Conservation (phyloP, 2,888 invertebrate genomes). For the Athalia cordata region DNA sequence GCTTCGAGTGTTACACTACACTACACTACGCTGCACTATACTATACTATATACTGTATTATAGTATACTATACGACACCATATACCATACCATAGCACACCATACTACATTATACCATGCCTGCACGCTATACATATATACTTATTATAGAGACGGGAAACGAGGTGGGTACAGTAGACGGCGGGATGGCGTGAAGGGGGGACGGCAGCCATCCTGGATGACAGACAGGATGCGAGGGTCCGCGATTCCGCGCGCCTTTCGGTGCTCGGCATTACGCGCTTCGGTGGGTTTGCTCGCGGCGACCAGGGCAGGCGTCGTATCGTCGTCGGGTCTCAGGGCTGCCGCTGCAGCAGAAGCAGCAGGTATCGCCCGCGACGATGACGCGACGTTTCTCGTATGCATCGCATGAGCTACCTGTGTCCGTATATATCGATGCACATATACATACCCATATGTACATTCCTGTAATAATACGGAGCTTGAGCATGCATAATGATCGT, state of each 20-base stretch:
- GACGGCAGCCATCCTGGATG: constrained; percentile 66
- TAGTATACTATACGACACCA: too few species aligned
- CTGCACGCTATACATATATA: neutral
- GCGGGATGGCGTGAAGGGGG: constrained; percentile 16
- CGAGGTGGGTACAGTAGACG: constrained; percentile 18
- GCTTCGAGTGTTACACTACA: neutral
- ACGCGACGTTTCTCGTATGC: constrained; percentile 22
- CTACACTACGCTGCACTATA: neutral
- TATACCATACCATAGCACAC: too few species aligned
- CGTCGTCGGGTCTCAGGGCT: neutral
- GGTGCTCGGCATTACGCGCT: constrained; percentile 51
- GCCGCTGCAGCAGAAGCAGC: too few species aligned
- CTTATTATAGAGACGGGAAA: constrained; percentile 48
- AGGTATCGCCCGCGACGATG: constrained; percentile 8
- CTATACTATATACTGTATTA: too few species aligned
- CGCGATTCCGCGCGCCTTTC: constrained; percentile 62
- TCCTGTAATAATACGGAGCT: too few species aligned
- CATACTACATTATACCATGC: too few species aligned
- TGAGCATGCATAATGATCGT: too few species aligned
- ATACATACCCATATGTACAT: too few species aligned
- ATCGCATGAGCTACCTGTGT: neutral
- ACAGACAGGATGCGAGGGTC: constrained; percentile 73
- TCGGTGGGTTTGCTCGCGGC: constrained; percentile 50
- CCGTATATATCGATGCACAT: neutral
- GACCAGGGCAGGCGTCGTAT: constrained; percentile 16